Base-by-base conservation (phyloP, 2,113 vertebrate genomes). In the Bungarus multicinctus region DNA sequence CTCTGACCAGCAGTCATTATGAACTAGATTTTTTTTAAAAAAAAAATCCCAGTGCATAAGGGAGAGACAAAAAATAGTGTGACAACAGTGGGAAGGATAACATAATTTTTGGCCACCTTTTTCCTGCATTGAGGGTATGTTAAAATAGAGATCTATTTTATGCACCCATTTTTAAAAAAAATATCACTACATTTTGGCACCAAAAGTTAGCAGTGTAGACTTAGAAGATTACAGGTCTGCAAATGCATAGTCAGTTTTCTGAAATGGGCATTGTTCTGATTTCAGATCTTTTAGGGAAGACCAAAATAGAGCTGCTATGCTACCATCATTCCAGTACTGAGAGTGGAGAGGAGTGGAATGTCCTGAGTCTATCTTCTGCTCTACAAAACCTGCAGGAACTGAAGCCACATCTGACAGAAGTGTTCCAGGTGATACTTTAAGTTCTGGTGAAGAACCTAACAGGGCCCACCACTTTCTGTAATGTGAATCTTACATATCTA, bases 271-370 rank as follows among this genome's bases (percentile, higher is more conserved):
- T 58, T 95, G 39, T 92, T 90, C 55, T 96, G 8, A 45, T 74
- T 92, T 69, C 95, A 99, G 99, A 98, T 54, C 96, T 98, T 43
- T 96, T 99, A 96, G 97, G 97, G 92, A 96, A 98, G 88, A 97
- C 94, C 0, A 97, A 97, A 4, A 94, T 97, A 47, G 98, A 98
- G 96, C 97, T 99, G 50, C 96, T 98, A 95, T 98, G 97, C 22
- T 99, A 98, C 95, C 98, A 98, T 94, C 97, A 97, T 94, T 98
- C 99, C 0, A 39, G 93, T 90, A 94, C 53, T 0, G 94, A 95
- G 8, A 91, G 92, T 0, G 98, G 98, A 55, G 98, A 98, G 74
- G 97, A 97, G 95, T 99, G 99, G 99, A 98, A 96, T 0, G 43
- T 98, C 6, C 96, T 98, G 94, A 98, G 98, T 87, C 50, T 99